Percentiles rank a stretch among this genome's conserved stretches.
Evolutionary conservation across 2,888 invertebrate genomes (phyloP).

Genomic region (Trissonchulus latispiculum): DNA sequence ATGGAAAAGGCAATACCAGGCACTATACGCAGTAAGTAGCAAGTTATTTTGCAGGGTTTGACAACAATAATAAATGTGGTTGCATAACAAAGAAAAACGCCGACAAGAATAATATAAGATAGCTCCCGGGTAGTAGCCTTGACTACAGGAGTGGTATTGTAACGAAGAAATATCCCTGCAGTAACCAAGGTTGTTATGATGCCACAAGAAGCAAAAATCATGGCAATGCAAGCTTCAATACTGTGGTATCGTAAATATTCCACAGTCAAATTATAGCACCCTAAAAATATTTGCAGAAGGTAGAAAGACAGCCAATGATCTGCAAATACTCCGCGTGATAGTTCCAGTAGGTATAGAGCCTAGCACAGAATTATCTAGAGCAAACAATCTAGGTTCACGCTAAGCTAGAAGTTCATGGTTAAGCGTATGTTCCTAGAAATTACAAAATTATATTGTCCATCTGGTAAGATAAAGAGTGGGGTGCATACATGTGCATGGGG

Average conservation of each 20-base stretch:
- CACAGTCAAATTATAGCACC: slow-evolving; percentile 55
- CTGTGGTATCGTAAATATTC: slow-evolving; percentile 58
- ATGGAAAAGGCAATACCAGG: slow-evolving; percentile 92
- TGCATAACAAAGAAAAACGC: slow-evolving; percentile 68
- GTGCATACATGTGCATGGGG: too few species aligned
- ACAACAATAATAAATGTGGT: slow-evolving; percentile 84
- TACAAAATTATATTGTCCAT: too few species aligned
- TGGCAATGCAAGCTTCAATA: slow-evolving; percentile 56
- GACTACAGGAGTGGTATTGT: slow-evolving; percentile 92
- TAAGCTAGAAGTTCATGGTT: too few species aligned
- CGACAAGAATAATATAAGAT: slow-evolving; percentile 75
- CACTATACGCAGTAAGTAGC: slow-evolving; percentile 75
- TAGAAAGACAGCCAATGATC: too few species aligned
- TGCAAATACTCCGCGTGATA: too few species aligned
- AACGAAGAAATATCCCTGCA: slow-evolving; percentile 65
- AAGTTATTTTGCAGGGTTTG: slow-evolving; percentile 62
- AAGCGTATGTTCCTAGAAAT: too few species aligned
- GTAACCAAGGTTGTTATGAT: slow-evolving; percentile 67
- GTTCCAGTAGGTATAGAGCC: too few species aligned
- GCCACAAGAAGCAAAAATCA: slow-evolving; percentile 66
- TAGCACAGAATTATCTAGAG: too few species aligned
- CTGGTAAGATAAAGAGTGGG: too few species aligned
- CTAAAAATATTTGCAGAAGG: slow-evolving; percentile 49
- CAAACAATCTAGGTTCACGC: too few species aligned
- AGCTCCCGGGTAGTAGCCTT: slow-evolving; percentile 69